Evolutionary conservation across 2,888 invertebrate species (phyloP), one percentile per base, ranked within the genome.

Genomic region (Drosophila kanekoi): DNA sequence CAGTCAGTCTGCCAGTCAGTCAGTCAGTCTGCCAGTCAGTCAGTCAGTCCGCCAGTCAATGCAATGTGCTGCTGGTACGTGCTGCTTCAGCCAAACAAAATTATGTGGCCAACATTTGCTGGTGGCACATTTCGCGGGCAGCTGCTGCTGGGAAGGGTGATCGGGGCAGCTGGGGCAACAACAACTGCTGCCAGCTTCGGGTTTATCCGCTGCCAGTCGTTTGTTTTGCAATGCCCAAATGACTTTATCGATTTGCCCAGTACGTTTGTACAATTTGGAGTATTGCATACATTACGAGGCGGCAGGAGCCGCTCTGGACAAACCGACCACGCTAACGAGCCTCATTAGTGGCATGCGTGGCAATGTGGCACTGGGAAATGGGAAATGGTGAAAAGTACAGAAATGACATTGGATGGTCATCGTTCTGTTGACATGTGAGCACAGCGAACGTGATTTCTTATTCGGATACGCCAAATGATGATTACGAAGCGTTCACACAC

Each of bases 181-280:
- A 37, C 10, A 41, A 33, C 35, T 59, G 53, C 18, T 54, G 61
- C 18, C 71, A 67, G 37, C 41, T 43, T 57, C 54, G 47, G 52
- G 28, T 33, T 14, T 58, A 58, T 41, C 43, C 54, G 54, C 43
- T 64, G 66, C 38, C 68, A 66, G 69, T 78, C 76, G 67, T 75
- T 79, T 80, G 75, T 72, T 77, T 74, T 79, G 74, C 81, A 68
- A 72, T 83, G 81, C 66, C 71, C 85, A 85, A 85, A 85, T 85
- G 84, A 85, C 82, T 85, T 85, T 87, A 85, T 85, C 85, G 85
- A 85, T 85, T 85, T 84, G 82, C 76, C 64, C 81, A 82, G 79
- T 84, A 72, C 86, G 76, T 81, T 79, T 77, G 83, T 80, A 88
- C 87, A 90, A 89, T 89, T 90, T 72, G 87, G 79, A 68, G 79